phyloP scores from a whole-genome alignment of 2,888 invertebrate genomes.

The Tetheella fluctuosa region DNA sequence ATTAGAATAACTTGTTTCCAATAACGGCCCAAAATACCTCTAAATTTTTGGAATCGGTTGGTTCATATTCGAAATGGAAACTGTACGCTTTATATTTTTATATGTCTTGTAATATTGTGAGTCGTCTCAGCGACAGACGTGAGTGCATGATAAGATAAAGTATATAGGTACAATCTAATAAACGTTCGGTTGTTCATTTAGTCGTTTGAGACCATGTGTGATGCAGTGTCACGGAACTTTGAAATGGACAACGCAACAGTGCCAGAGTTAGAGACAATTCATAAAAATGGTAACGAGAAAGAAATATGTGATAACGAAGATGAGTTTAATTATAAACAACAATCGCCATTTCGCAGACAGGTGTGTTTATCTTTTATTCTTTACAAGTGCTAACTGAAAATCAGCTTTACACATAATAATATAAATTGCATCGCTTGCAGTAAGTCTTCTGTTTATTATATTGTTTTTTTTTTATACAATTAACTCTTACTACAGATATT shows the following conservation, averaged over 20 bases:
- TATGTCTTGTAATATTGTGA: conserved; percentile 19
- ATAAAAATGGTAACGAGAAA: conserved; percentile 53
- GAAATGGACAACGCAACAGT: conserved; percentile 62
- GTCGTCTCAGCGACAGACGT: conserved; percentile 20
- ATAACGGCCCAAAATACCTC: background rate
- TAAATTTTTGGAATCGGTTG: conserved; percentile 8
- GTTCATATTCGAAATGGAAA: conserved; percentile 13
- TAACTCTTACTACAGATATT: too few species aligned
- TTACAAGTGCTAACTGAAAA: background rate
- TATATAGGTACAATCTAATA: conserved; percentile 33
- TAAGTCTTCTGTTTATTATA: too few species aligned
- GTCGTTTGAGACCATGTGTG: conserved; percentile 40
- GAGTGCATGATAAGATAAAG: conserved; percentile 58
- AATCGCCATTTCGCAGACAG: conserved; percentile 67
- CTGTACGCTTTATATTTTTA: conserved; percentile 3
- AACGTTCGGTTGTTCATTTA: conserved; percentile 43
- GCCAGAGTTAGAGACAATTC: conserved; percentile 67
- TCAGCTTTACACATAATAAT: background rate
- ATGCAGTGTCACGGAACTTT: conserved; percentile 47
- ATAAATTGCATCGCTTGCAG: background rate
- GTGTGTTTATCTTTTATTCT: conserved; percentile 52
- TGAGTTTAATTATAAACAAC: conserved; percentile 34
- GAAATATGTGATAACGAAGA: conserved; percentile 46
- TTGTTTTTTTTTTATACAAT: too few species aligned
- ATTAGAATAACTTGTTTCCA: conserved; percentile 29